Conservation (phyloP, 1,140 invertebrate genomes). For the Diploscapter pachys region DNA sequence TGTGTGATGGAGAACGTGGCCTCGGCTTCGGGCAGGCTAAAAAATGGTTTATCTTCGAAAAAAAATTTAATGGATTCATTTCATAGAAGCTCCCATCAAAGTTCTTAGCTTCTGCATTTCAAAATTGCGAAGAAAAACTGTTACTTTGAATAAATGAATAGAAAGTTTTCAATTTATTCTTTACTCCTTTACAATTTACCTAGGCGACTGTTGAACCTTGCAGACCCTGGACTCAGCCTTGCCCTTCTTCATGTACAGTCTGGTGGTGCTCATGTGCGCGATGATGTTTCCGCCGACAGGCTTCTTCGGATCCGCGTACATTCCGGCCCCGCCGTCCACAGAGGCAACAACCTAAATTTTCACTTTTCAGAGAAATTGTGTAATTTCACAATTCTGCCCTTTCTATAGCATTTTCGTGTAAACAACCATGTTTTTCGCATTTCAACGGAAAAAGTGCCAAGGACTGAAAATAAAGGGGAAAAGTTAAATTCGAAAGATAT, state of each 20-base stretch:
- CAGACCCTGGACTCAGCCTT: conserved; percentile 92
- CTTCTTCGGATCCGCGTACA: conserved; percentile 90
- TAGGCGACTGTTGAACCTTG: conserved; percentile 96
- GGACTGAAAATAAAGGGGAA: neutral
- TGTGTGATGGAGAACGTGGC: conserved; percentile 93
- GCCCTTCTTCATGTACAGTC: conserved; percentile 84
- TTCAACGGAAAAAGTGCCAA: neutral
- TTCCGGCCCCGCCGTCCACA: conserved; percentile 81
- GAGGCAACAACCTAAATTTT: conserved; percentile 87
- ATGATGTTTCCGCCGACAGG: conserved; percentile 98
- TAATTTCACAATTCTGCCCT: neutral
- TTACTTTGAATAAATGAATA: too few species aligned
- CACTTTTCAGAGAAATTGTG: neutral
- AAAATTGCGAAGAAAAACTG: too few species aligned
- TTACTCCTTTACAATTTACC: too few species aligned
- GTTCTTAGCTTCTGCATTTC: too few species aligned
- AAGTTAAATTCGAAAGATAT: neutral
- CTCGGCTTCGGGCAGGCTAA: conserved; percentile 89
- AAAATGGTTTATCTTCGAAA: too few species aligned
- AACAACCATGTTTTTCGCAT: neutral
- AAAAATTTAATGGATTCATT: too few species aligned
- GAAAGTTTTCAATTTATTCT: too few species aligned
- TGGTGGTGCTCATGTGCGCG: conserved; percentile 93
- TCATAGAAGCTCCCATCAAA: too few species aligned
- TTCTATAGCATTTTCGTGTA: neutral